Percentiles rank a stretch among this genome's conserved stretches.
Conservation (phyloP, 2,113 vertebrate species). For the Coryphaenoides rupestris region DNA sequence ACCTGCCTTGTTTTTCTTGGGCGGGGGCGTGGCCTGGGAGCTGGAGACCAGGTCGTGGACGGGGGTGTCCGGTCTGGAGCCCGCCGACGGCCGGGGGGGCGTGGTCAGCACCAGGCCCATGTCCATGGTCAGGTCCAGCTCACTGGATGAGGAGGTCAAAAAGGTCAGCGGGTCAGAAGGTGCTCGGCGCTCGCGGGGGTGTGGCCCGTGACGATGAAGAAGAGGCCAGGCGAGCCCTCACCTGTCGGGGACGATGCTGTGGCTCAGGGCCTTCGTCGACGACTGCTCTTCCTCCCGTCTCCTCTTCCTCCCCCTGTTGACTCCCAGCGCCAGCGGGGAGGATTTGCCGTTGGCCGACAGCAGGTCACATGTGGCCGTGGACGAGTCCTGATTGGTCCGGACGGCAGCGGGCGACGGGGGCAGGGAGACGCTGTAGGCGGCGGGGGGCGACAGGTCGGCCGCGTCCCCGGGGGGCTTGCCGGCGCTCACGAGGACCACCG, state of each 20-base stretch:
- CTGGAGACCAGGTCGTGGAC: conserved; percentile 68
- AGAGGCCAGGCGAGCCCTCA: background rate
- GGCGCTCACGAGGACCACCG: conserved; percentile 1
- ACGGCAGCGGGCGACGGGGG: background rate
- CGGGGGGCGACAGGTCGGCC: background rate
- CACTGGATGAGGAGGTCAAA: conserved; percentile 33
- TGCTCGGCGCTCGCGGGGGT: too few relatives aligned
- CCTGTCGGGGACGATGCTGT: conserved; percentile 39
- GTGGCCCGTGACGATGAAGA: too few relatives aligned
- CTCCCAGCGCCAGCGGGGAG: conserved; percentile 36
- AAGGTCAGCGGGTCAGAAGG: too few relatives aligned
- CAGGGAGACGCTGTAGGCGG: conserved; percentile 24
- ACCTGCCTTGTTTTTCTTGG: conserved; percentile 73
- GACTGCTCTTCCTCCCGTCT: conserved; percentile 45
- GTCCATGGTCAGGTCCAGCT: conserved; percentile 62
- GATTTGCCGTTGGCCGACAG: conserved; percentile 61
- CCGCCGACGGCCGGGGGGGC: conserved; percentile 39
- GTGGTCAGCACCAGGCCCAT: conserved; percentile 52
- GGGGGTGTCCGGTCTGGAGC: conserved; percentile 42
- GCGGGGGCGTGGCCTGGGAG: conserved; percentile 69
- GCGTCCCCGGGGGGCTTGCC: background rate
- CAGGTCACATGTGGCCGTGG: background rate
- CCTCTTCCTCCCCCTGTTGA: conserved; percentile 48
- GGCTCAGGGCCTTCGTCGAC: background rate
- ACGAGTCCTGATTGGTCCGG: conserved; percentile 12